Evolutionary conservation across 2,113 vertebrate species (phyloP), one percentile per base, ranked within the genome.

Genomic region (Dunckerocampus dactyliophorus): DNA sequence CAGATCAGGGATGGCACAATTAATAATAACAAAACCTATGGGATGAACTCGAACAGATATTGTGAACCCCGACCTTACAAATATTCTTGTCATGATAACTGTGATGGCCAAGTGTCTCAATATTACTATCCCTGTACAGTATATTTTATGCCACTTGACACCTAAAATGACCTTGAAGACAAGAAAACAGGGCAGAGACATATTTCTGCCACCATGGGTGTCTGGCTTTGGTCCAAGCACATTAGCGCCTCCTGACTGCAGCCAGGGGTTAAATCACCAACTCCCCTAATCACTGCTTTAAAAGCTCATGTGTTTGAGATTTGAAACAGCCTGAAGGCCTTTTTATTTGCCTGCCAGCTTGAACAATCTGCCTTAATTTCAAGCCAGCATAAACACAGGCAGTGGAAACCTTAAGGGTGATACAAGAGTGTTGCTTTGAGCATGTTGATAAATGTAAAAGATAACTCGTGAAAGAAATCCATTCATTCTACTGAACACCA

Each of bases 311-410:
- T 77, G 76, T 81, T 72, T 62, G 55, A 55, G 62, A 57, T 47
- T 57, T 56, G 59, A 61, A 71, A 68, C 63, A 70, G 60, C 59
- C 52, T 52, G 61, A 53, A 76, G 59, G 52, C 31, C 57, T 63
- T 72, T 55, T 47, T 53, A 57, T 19, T 49, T 64, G 62, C 76
- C 22, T 19, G 10, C 46, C 71, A 67, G 65, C 53, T 69, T 72
- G 57, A 76, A 74, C 31, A 62, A 69, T 47, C 74, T 63, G 34
- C 67, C 65, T 72, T 79, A 74, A 76, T 54, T 59, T 65, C 65
- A 46, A 72, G 73, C 75, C 81, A 82, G 56, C 47, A 69, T 69
- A 83, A 80, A 85, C 75, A 85, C 70, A 72, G 47, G 61, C 63
- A 63, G 59, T 69, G 72, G 73, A 75, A 81, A 79, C 64, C 49